A percentile compares a stretch with the other conserved stretches of the same genome.
phyloP scores from a whole-genome alignment of 2,888 invertebrate genomes.

The Erynnis tages region DNA sequence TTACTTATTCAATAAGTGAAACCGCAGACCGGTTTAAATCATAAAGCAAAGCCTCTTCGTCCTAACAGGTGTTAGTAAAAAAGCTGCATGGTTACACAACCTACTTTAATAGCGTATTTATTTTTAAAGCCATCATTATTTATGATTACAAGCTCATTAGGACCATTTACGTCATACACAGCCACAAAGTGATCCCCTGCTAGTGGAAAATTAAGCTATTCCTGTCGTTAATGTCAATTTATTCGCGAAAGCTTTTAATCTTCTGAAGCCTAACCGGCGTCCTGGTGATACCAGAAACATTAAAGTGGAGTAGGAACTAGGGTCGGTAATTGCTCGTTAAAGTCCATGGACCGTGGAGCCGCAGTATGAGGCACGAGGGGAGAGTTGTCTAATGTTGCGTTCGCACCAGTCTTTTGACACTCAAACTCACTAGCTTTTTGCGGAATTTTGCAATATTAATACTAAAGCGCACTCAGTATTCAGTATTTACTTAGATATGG shows the following conservation, averaged over 20 bases:
- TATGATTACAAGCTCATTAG: not conserved
- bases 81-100: too few species aligned
- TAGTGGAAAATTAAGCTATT: conserved; percentile 14
- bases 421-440: not conserved
- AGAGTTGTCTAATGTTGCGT: conserved; percentile 26
- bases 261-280: conserved; percentile 30
- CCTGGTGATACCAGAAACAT: conserved; percentile 28
- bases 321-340: conserved; percentile 66
- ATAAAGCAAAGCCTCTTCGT: too few species aligned
- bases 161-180: not conserved
- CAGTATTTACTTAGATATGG: too few species aligned
- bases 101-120: too few species aligned
- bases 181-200: not conserved
- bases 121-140: not conserved
- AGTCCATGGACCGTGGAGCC: conserved; percentile 60
- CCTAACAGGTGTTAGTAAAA: too few species aligned
- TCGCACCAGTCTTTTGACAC: conserved; percentile 29
- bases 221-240: conserved; percentile 21
- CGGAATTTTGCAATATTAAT: not conserved
- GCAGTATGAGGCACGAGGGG: conserved; percentile 28
- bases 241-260: conserved; percentile 32
- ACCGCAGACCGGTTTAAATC: too few species aligned
- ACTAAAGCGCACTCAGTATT: too few species aligned
- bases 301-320: conserved; percentile 46
- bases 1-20: too few species aligned